Evolutionary conservation across 2,797 vertebrate species (phyloP).

Genomic region (Centroberyx gerrardi): DNA sequence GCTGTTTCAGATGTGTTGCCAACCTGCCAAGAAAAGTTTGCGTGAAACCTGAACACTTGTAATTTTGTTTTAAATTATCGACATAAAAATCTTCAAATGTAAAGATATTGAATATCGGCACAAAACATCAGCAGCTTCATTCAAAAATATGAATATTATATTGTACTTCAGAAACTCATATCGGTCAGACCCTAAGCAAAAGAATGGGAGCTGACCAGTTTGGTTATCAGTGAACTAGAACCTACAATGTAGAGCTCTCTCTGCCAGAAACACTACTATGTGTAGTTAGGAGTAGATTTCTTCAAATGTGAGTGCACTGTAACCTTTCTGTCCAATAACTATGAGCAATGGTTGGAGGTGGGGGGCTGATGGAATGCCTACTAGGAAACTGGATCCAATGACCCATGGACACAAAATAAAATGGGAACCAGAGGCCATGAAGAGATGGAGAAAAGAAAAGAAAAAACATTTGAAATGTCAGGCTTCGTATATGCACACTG

Average conservation of each 20-base stretch:
- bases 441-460: conserved; percentile 17
- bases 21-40: too few relatives aligned
- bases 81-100: too few relatives aligned
- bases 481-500: conserved; percentile 27
- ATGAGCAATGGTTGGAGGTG: conserved; percentile 41
- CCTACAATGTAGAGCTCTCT: background rate
- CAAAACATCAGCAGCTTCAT: too few relatives aligned
- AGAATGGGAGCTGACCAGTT: too few relatives aligned
- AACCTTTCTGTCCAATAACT: conserved; percentile 61
- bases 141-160: too few relatives aligned
- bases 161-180: too few relatives aligned
- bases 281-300: background rate
- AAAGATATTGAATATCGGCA: too few relatives aligned
- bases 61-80: too few relatives aligned
- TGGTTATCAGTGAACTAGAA: too few relatives aligned
- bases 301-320: conserved; percentile 48
- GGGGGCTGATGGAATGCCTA: conserved; percentile 53
- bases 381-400: conserved; percentile 60
- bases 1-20: too few relatives aligned
- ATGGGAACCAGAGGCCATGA: conserved; percentile 58
- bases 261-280: background rate
- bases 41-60: too few relatives aligned
- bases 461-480: conserved; percentile 55
- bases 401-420: conserved; percentile 60
- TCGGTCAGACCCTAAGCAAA: too few relatives aligned